Conservation (phyloP, 2,797 vertebrate genomes). For the Platalea minor region DNA sequence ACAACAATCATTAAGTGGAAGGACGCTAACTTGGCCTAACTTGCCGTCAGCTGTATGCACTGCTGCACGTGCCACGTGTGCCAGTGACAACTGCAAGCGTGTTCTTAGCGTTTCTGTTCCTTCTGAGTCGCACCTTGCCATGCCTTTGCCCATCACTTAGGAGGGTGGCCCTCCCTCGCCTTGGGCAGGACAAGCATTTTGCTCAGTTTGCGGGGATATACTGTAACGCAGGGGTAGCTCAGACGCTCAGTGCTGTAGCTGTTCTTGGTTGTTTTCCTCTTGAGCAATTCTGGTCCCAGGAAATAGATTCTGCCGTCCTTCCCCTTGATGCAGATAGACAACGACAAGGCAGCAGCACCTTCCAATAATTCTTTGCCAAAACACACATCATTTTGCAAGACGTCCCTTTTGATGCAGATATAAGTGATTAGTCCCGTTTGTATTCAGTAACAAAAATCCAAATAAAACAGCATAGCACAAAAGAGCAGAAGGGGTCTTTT, state of each 20-base stretch:
- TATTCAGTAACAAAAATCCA: background rate
- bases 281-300: background rate
- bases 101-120: background rate
- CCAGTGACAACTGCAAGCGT: background rate
- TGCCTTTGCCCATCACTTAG: background rate
- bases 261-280: background rate
- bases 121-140: background rate
- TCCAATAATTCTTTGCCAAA: background rate
- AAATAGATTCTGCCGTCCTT: background rate
- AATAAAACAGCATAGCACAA: background rate
- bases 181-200: background rate
- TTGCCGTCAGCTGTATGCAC: background rate
- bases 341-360: background rate
- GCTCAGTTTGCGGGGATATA: background rate
- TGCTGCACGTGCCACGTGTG: rapidly evolving
- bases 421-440: background rate
- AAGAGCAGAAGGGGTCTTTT: background rate
- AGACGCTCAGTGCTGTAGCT: background rate
- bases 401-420: background rate
- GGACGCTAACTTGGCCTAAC: background rate
- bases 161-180: background rate
- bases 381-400: background rate
- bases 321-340: background rate
- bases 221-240: background rate
- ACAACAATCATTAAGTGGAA: background rate